Conservation (phyloP, 1,140 invertebrate genomes). For the Drosophila parvula region DNA sequence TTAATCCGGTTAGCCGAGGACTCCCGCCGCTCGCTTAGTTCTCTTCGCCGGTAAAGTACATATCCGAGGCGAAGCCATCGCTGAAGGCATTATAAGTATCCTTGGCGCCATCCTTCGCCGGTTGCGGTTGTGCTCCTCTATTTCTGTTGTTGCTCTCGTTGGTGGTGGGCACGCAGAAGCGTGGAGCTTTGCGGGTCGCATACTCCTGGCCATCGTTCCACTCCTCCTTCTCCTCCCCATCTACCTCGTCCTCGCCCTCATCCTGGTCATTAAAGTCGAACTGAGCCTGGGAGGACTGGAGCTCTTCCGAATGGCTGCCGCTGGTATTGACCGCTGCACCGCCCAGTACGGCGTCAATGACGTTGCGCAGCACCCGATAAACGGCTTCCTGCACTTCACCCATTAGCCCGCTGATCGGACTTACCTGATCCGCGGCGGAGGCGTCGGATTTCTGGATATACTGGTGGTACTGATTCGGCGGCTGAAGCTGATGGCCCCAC, state of each 20-base stretch:
- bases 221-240: constrained; percentile 16
- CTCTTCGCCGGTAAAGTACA: constrained; percentile 43
- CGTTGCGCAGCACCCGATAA: constrained; percentile 44
- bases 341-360: constrained; percentile 46
- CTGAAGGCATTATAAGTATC: constrained; percentile 35
- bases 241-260: constrained; percentile 1
- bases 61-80: constrained; percentile 59
- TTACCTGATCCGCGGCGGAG: constrained; percentile 31
- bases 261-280: neutral
- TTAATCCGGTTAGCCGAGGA: neutral
- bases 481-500: constrained; percentile 2
- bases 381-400: constrained; percentile 50
- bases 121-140: neutral
- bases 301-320: neutral
- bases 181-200: constrained; percentile 38
- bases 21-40: constrained; percentile 8
- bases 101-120: neutral
- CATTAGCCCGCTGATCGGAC: constrained; percentile 44
- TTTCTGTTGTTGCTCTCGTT: neutral
- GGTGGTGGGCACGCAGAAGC: constrained; percentile 43
- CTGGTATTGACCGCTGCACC: constrained; percentile 1
- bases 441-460: constrained; percentile 1
- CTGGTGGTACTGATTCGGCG: neutral
- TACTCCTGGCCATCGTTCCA: constrained; percentile 14
- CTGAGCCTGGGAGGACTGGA: neutral